Base-by-base conservation (phyloP, 2,888 invertebrate genomes). In the Mactromeris polynyma region DNA sequence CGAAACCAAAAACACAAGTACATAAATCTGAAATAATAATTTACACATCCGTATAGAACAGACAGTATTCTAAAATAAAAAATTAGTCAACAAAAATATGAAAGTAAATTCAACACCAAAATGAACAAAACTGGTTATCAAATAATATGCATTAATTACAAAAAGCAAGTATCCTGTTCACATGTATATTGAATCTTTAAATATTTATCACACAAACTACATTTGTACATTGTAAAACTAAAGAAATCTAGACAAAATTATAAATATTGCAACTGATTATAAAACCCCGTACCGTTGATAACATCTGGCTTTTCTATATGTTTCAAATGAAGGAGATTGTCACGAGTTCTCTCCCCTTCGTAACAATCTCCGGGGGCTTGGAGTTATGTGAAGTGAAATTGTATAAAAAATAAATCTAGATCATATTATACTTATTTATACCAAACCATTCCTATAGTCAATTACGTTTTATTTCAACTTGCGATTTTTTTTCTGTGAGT, bases 201-300 rank as follows among this genome's bases (percentile, higher is more conserved):
- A 26, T 64, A 64, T 64, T 19, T 11, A 33, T 19, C 36, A 33
- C 33, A 36, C 33, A 36, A 33, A 33, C 73, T 33, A 73, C 73
- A 73, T 73, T 73, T 33, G 26, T 58, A 14, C 9, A 58, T 58
- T 6, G 26, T 36, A 33, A 73, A 73, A 73, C 36, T 64, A 73
- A 7, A 73, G 17, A 80, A 33, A 80, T 31, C 21, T 51, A 80
- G 26, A 46, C 1, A 80, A 36, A 81, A 83, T 40, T 51, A 36
- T 84, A 54, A 73, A 84, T 84, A 69, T 54, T 77, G 51, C 51
- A 40, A 40, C 80, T 85, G 38, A 54, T 79, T 77, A 79, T 58
- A 58, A 85, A 31, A 73, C 73, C 73, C 73, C 26, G 26, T 64
- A 26, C 58, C 58, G 6, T 64, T 26, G 2, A 54, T 21, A 54